These are phyloP conservation scores for Natrix natrix DNA, from an alignment of 2,797 vertebrate species.

Conservation along the genomic window DNA sequence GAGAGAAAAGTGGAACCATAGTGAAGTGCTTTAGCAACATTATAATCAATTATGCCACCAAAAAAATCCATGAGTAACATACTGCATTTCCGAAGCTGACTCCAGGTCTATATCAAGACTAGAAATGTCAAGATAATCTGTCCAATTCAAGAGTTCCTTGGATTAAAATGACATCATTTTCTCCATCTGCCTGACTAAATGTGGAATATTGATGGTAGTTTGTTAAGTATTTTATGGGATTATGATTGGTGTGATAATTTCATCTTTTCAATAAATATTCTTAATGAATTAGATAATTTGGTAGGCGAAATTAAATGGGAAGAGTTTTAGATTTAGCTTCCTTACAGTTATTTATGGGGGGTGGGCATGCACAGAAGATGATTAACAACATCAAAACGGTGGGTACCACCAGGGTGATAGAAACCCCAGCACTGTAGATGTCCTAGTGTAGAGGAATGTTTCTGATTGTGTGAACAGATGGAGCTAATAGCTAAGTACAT, in stretches of 20 bases:
- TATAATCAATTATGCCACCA: not conserved
- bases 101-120: not conserved
- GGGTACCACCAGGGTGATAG: not conserved
- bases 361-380: not conserved
- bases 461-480: not conserved
- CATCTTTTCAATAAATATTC: not conserved
- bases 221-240: not conserved
- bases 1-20: not conserved
- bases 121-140: not conserved
- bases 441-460: not conserved
- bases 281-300: not conserved
- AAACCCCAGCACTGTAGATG: not conserved
- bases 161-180: not conserved
- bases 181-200: not conserved
- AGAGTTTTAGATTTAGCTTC: not conserved
- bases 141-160: not conserved
- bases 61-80: not conserved
- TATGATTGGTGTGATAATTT: not conserved
- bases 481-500: not conserved
- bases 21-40: not conserved
- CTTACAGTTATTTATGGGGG: not conserved
- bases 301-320: not conserved
- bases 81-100: not conserved
- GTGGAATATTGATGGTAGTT: not conserved
- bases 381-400: not conserved